Base-by-base conservation (phyloP, 2,113 vertebrate genomes). In the Caranx ignobilis region DNA sequence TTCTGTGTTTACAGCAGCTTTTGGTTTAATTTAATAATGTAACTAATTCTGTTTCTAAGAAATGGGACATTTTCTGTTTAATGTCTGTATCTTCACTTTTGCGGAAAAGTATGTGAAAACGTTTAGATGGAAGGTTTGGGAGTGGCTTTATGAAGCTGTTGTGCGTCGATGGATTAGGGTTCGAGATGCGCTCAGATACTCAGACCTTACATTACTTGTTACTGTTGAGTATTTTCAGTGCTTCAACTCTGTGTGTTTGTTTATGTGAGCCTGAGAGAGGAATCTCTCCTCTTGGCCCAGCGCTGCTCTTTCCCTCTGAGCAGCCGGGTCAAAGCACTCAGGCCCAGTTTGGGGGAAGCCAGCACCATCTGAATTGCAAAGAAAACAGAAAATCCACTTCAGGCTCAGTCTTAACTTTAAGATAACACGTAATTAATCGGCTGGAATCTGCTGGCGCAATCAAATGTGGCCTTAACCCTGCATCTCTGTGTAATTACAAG, bases 371-470 rank as follows among this genome's bases (percentile, higher is more conserved):
- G 82, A 91, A 93, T 82, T 91, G 88, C 87, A 90, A 93, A 91
- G 91, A 91, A 94, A 94, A 94, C 90, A 88, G 57, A 71, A 83
- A 88, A 26, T 90, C 87, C 77, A 80, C 84, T 89, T 86, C 78
- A 31, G 88, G 87, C 91, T 83, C 70, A 56, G 83, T 87, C 61
- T 74, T 41, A 57, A 86, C 79, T 90, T 85, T 87, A 87, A 79
- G 89, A 91, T 92, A 93, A 92, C 89, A 90, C 84, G 71, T 85
- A 90, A 93, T 94, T 90, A 92, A 92, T 91, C 69, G 75, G 81
- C 72, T 88, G 89, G 85, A 94, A 93, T 91, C 90, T 89, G 80
- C 85, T 89, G 84, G 85, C 91, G 86, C 93, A 93, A 91, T 93
- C 91, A 88, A 67, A 89, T 85, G 82, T 84, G 75, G 80, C 80